A percentile compares a stretch with the other conserved stretches of the same genome.
These are phyloP conservation scores for Rhyacichthys aspro DNA, from an alignment of 2,797 vertebrate species.

Conservation along the genomic window DNA sequence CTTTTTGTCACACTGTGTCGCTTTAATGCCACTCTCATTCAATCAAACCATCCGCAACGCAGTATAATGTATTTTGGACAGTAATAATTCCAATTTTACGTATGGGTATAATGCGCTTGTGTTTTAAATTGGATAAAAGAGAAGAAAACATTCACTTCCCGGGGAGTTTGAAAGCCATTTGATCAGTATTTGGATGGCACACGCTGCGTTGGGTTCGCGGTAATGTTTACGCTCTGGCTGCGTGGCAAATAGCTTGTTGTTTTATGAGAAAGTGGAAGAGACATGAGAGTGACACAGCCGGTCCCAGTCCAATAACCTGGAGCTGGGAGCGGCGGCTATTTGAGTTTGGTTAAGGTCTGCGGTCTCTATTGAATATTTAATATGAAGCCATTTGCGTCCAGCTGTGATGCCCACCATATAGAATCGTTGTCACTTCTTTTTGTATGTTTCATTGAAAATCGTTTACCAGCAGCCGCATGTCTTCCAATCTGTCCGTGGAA, in stretches of 20 bases:
- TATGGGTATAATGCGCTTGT: constrained; percentile 38
- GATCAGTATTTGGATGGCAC: constrained; percentile 64
- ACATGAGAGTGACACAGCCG: constrained; percentile 43
- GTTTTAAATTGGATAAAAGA: constrained; percentile 56
- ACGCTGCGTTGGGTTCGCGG: constrained; percentile 58
- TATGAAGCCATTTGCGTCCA: constrained; percentile 2
- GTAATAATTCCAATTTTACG: constrained; percentile 57
- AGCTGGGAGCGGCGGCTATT: constrained; percentile 25
- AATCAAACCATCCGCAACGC: constrained; percentile 19
- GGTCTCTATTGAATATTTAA: constrained; percentile 33
- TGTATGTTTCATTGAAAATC: neutral
- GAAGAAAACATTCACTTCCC: constrained; percentile 47
- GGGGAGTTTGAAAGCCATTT: constrained; percentile 56
- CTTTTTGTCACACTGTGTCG: constrained; percentile 61
- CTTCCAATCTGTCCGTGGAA: neutral
- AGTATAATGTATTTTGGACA: constrained; percentile 20
- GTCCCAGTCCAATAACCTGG: constrained; percentile 53
- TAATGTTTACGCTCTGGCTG: constrained; percentile 60
- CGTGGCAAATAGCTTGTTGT: constrained; percentile 65
- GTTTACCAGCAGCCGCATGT: neutral
- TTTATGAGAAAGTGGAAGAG: constrained; percentile 62
- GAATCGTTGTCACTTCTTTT: neutral
- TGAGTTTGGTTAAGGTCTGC: constrained; percentile 29
- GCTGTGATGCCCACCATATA: constrained; percentile 13
- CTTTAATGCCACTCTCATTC: constrained; percentile 34